Conservation (phyloP, 2,113 vertebrate species). For the Deroptyus accipitrinus region DNA sequence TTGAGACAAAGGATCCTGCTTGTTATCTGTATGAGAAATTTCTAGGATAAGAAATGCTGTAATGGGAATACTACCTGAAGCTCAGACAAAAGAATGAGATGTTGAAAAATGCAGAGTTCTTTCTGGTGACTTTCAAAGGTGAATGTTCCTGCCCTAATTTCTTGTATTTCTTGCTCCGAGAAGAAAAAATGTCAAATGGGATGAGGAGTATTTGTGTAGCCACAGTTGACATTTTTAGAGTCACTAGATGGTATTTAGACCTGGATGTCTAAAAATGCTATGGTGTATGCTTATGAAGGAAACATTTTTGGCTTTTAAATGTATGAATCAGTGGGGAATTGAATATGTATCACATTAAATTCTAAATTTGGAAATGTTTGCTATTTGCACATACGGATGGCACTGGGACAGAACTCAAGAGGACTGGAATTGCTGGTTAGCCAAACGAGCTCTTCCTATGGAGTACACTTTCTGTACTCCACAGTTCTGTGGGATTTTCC, state of each 20-base stretch:
- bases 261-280: constrained; percentile 5
- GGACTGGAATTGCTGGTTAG: neutral
- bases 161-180: neutral
- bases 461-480: neutral
- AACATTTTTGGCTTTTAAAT: neutral
- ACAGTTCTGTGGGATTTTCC: neutral
- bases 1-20: neutral
- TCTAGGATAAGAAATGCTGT: neutral
- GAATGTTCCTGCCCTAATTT: neutral
- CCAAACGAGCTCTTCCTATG: neutral
- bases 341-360: neutral
- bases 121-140: neutral
- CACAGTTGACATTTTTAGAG: neutral
- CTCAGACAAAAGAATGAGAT: neutral
- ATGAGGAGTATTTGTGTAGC: neutral
- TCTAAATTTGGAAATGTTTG: neutral
- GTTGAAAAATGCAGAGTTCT: neutral
- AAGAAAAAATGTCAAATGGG: neutral
- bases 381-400: neutral
- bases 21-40: neutral
- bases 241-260: constrained; percentile 18
- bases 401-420: neutral
- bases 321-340: neutral
- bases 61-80: neutral
- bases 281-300: neutral